Evolutionary conservation across 1,140 invertebrate genomes (phyloP).

Genomic region (Sarcophaga peregrina): DNA sequence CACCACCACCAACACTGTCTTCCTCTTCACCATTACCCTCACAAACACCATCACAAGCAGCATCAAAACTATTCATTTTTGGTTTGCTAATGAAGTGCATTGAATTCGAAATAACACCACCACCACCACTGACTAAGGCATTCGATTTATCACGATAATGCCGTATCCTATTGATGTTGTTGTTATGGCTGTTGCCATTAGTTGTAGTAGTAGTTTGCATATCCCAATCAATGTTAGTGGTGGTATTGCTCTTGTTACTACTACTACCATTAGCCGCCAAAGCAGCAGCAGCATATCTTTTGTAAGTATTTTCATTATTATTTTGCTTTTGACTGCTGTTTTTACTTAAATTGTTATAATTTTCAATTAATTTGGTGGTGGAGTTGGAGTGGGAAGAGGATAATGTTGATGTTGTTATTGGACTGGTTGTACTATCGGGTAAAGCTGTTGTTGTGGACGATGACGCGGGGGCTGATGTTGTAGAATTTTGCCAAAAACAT

Average conservation of each 20-base stretch:
- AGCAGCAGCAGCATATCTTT: too few species aligned
- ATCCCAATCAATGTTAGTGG: conserved; percentile 41
- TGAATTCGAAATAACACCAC: too few species aligned
- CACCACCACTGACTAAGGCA: too few species aligned
- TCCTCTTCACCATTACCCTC: background rate
- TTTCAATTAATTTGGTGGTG: background rate
- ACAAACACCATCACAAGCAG: background rate
- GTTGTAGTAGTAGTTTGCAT: conserved; percentile 18
- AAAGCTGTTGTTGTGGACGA: background rate
- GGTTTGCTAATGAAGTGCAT: too few species aligned
- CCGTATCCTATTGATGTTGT: background rate
- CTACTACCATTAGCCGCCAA: background rate
- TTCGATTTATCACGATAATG: too few species aligned
- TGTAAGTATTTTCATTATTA: background rate
- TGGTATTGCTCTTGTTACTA: too few species aligned
- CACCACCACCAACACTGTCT: background rate
- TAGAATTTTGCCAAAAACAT: conserved; percentile 40
- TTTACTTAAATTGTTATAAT: background rate
- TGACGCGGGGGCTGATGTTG: background rate
- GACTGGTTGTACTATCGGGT: conserved; percentile 33
- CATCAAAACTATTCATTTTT: background rate
- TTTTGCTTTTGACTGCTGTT: background rate
- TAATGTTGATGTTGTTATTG: background rate
- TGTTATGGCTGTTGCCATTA: background rate
- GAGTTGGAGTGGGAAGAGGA: background rate